Evolutionary conservation across 2,888 invertebrate species (phyloP), one percentile per base, ranked within the genome.

Genomic region (Synanthedon myopaeformis): DNA sequence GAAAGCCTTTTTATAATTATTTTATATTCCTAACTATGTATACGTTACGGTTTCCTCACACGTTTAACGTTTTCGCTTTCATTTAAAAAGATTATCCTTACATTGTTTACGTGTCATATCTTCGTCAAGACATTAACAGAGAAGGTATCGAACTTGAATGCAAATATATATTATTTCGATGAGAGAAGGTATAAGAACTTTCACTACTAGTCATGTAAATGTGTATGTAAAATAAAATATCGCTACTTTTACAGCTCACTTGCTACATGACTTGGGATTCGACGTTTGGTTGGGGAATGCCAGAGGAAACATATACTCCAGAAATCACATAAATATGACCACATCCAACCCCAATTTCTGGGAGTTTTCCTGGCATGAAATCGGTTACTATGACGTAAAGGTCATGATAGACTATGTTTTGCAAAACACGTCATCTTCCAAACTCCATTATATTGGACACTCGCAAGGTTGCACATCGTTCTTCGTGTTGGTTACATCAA

Each of bases 251-350:
- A 3, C 53, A 66, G 67, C 59, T 5, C 66, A 66, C 58, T 60
- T 80, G 17, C 63, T 91, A n/a, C 86, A 89, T 10, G 90, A 91
- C 58, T 70, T 77, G 42, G 90, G 90, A 12, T 91, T 89, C 61
- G 91, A 91, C 59, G 90, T 91, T 0, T 94, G 94, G 94, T 72
- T 94, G 74, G 91, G 92, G 0, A 94, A 94, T 70, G 86, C 89
- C 10, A 85, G 94, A 2, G 94, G 94, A n/a, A 92, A 90, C 63
- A 77, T 76, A 4, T 90, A 90, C 66, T 85, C 89, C 3, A 73
- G 79, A 2, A 49, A 51, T 19, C 62, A 62, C 55, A 48, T 55
- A 42, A 61, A 51, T 57, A 60, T 6, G 57, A 61, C 49, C 23
- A 51, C 23, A n/a, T 1, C 3, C 13, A 35, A 1, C 35, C 61